A percentile compares a stretch with the other conserved stretches of the same genome.
Conservation (phyloP, 1,140 invertebrate genomes). For the Dysdera silvatica region DNA sequence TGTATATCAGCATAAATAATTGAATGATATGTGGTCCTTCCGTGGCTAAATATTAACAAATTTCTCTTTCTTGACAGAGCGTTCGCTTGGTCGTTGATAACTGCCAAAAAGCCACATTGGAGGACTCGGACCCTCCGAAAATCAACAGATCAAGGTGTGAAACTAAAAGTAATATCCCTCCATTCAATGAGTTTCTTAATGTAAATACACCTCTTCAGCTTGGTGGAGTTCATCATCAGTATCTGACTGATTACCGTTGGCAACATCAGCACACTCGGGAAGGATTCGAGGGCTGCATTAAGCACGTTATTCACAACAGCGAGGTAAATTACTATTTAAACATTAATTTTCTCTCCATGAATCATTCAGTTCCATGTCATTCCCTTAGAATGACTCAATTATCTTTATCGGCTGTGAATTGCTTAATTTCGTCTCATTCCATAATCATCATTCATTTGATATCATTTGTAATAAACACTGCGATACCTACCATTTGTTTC, state of each 20-base stretch:
- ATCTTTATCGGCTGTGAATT: no score
- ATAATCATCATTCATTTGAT: no score
- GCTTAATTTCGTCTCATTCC: no score
- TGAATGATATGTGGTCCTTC: no score
- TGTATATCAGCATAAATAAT: no score
- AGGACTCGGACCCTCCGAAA: slow-evolving; percentile 64
- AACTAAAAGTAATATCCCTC: slow-evolving; percentile 74
- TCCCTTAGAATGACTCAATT: no score
- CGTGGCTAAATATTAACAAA: neutral
- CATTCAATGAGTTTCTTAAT: slow-evolving; percentile 94
- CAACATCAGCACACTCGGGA: slow-evolving; percentile 46
- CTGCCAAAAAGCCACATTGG: slow-evolving; percentile 66
- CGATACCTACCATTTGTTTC: no score
- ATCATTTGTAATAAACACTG: no score
- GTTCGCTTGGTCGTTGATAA: slow-evolving; percentile 85
- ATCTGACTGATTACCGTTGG: slow-evolving; percentile 60
- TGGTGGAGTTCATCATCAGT: slow-evolving; percentile 78
- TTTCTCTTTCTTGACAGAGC: slow-evolving; percentile 6
- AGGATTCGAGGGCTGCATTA: slow-evolving; percentile 89
- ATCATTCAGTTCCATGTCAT: neutral
- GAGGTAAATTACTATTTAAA: slow-evolving; percentile 45
- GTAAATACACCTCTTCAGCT: slow-evolving; percentile 91
- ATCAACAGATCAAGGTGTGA: slow-evolving; percentile 84
- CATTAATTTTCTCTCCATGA: neutral
- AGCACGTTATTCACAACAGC: slow-evolving; percentile 93